Evolutionary conservation across 92 coral and sea anemone species (phyloP).

Genomic region (Heteractis magnifica): DNA sequence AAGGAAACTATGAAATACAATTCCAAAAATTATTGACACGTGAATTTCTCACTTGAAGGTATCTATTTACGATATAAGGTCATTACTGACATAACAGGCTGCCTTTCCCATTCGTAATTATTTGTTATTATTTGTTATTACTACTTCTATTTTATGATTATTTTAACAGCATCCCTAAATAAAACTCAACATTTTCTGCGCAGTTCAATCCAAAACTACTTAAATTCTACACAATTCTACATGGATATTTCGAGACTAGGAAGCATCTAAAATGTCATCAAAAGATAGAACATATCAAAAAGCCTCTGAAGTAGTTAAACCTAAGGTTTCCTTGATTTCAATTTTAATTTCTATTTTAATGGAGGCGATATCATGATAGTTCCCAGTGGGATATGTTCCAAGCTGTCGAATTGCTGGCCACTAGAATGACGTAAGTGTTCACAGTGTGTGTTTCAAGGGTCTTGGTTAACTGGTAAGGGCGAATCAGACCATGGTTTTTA

Average conservation of each 20-base stretch:
- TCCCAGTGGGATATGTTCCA: not conserved
- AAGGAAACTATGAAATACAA: no score
- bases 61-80: not conserved
- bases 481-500: constrained; percentile 20
- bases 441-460: constrained; percentile 23
- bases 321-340: no score
- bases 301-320: no score
- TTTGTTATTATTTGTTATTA: not conserved
- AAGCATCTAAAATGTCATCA: no score
- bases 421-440: constrained; percentile 36
- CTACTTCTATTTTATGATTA: not conserved
- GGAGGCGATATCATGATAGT: not conserved
- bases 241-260: no score
- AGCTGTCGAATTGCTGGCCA: constrained; percentile 16
- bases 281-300: no score
- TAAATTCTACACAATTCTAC: no score
- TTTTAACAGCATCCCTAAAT: not conserved
- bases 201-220: no score
- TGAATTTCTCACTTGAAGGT: not conserved
- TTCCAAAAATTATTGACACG: no score
- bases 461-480: constrained; percentile 29
- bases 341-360: not conserved
- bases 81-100: not conserved
- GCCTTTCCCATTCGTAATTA: not conserved
- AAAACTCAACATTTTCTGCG: no score